phyloP scores from a whole-genome alignment of 2,888 invertebrate genomes.

The Gortyna flavago region DNA sequence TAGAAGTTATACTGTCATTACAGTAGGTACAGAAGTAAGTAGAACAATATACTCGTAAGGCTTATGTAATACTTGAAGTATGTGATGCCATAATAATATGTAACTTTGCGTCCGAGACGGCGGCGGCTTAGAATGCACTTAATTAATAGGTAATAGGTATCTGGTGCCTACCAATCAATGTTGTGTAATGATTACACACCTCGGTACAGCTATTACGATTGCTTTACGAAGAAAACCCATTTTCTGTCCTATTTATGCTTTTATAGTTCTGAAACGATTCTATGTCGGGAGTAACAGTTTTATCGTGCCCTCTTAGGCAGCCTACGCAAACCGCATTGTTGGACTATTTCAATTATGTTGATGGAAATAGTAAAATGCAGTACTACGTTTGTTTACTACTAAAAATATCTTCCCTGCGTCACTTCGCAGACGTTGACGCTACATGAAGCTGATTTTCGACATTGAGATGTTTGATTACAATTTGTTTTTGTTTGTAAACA shows the following conservation, averaged over 20 bases:
- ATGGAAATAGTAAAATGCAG: constrained; percentile 50
- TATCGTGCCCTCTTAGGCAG: constrained; percentile 34
- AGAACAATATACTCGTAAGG: neutral
- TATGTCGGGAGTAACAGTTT: constrained; percentile 36
- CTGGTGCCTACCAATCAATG: constrained; percentile 23
- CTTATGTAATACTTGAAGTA: constrained; percentile 30
- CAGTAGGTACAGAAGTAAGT: neutral
- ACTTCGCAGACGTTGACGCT: constrained; percentile 33
- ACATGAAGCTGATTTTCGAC: constrained; percentile 21
- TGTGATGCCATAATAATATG: constrained; percentile 34
- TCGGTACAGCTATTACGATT: neutral
- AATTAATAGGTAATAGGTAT: constrained; percentile 37
- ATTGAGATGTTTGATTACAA: constrained; percentile 20
- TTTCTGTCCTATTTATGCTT: constrained; percentile 22
- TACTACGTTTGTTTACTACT: constrained; percentile 49
- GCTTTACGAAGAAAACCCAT: constrained; percentile 22
- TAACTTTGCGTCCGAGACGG: constrained; percentile 33
- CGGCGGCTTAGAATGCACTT: constrained; percentile 42
- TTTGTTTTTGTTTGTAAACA: constrained; percentile 19
- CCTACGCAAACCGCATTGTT: constrained; percentile 53
- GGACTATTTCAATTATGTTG: constrained; percentile 54
- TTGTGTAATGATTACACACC: constrained; percentile 33
- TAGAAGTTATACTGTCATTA: neutral
- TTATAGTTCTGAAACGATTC: constrained; percentile 19
- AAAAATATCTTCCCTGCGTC: constrained; percentile 44